phyloP scores from a whole-genome alignment of 2,888 invertebrate species.

The Trissoscelio sp. region DNA sequence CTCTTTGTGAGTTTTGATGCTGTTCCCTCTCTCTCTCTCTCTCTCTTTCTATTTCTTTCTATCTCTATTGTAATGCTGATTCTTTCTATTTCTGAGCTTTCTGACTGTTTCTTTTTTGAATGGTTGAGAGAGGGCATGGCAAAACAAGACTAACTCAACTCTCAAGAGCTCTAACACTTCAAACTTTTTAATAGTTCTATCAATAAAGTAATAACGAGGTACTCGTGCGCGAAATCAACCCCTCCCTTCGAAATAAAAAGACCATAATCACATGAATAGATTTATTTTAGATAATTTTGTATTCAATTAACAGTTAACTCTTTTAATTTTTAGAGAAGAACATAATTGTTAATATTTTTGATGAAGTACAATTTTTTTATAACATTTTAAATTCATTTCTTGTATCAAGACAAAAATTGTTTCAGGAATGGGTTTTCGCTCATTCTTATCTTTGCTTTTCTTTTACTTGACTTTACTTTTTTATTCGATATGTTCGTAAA shows the following conservation, averaged over 20 bases:
- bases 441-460: too few relatives aligned
- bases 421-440: too few relatives aligned
- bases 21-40: neutral
- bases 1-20: neutral
- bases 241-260: neutral
- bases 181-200: slow-evolving; percentile 38
- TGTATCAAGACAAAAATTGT: too few relatives aligned
- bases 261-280: too few relatives aligned
- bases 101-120: neutral
- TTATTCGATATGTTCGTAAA: too few relatives aligned
- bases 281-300: too few relatives aligned
- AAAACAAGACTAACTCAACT: slow-evolving; percentile 16
- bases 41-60: neutral
- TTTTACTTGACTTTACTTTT: too few relatives aligned
- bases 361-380: too few relatives aligned
- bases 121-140: slow-evolving; percentile 6
- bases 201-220: slow-evolving; percentile 48
- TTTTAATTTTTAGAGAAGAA: too few relatives aligned
- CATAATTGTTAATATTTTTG: too few relatives aligned
- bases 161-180: slow-evolving; percentile 37
- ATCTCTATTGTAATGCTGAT: neutral
- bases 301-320: too few relatives aligned
- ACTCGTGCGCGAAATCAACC: slow-evolving; percentile 26
- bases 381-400: too few relatives aligned
- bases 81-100: neutral